These are phyloP conservation scores for Aplodontia rufa DNA, from an alignment of 2,113 vertebrate genomes.

Conservation along the genomic window DNA sequence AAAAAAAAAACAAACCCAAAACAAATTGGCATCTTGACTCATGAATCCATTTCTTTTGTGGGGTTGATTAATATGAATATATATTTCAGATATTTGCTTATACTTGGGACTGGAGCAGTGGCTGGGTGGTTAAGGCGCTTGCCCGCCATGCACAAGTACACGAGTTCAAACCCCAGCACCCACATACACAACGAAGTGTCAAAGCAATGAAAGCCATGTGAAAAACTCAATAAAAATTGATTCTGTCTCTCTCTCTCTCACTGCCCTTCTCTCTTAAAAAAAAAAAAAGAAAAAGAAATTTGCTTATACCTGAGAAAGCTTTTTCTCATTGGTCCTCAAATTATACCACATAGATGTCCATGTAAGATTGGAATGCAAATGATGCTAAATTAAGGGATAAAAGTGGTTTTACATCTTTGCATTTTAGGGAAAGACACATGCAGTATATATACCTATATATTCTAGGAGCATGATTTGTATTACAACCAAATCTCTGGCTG, in stretches of 20 bases:
- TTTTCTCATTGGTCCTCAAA: neutral
- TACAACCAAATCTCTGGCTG: neutral
- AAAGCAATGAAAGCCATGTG: too few relatives aligned
- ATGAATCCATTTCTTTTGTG: neutral
- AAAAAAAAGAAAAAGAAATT: too few relatives aligned
- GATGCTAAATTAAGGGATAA: neutral
- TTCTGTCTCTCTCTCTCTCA: too few relatives aligned
- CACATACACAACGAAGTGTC: too few relatives aligned
- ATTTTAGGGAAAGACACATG: neutral
- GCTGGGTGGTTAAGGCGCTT: too few relatives aligned
- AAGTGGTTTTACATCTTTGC: neutral
- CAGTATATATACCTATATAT: neutral
- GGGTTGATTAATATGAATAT: neutral
- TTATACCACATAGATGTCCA: neutral
- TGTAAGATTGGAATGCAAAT: neutral
- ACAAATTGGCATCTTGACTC: neutral
- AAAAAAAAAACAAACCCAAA: too few relatives aligned
- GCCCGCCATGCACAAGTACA: too few relatives aligned
- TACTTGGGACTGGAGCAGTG: too few relatives aligned
- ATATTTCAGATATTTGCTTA: neutral
- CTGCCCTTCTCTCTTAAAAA: too few relatives aligned
- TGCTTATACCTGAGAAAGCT: neutral
- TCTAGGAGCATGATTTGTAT: neutral
- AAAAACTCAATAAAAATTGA: too few relatives aligned
- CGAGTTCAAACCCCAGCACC: too few relatives aligned